These are phyloP conservation scores for Heterotis niloticus DNA, from an alignment of 2,113 vertebrate genomes.

Conservation along the genomic window DNA sequence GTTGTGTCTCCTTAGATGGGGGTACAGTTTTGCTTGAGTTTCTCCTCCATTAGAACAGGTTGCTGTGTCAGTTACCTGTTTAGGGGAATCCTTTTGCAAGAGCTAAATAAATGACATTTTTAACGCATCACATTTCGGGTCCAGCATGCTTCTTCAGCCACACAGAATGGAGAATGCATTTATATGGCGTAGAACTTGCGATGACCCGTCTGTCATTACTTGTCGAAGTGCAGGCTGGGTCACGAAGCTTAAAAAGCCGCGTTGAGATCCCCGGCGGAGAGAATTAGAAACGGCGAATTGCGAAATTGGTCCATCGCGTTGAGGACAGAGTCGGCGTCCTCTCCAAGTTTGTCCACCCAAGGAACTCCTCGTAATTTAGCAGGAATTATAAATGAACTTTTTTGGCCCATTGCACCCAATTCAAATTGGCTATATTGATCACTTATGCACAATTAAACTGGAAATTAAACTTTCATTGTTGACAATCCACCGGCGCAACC, in stretches of 20 bases:
- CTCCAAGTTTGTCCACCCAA: conserved; percentile 23
- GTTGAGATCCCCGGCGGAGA: not conserved
- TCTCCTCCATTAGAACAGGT: not conserved
- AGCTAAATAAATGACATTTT: conserved; percentile 41
- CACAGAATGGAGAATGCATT: conserved; percentile 40
- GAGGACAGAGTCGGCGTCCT: conserved; percentile 19
- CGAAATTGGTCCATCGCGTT: conserved; percentile 7
- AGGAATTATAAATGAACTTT: conserved; percentile 41
- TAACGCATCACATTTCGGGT: conserved; percentile 47
- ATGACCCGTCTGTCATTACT: conserved; percentile 52
- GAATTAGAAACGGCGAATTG: conserved; percentile 4
- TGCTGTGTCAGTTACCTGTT: not conserved
- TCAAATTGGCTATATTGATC: conserved; percentile 42
- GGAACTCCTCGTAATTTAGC: conserved; percentile 44
- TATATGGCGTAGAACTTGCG: conserved; percentile 48
- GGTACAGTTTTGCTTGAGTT: not conserved
- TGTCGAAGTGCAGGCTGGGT: conserved; percentile 37
- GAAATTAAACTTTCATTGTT: conserved; percentile 40
- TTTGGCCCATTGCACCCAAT: conserved; percentile 41
- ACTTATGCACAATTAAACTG: conserved; percentile 51
- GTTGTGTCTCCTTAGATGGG: not conserved
- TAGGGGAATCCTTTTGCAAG: not conserved
- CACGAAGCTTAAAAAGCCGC: not conserved
- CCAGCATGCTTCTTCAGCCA: conserved; percentile 35
- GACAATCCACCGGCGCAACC: not conserved